Percentiles rank a stretch among this genome's conserved stretches.
Evolutionary conservation across 2,888 invertebrate species (phyloP).

Genomic region (Lingula anatina): DNA sequence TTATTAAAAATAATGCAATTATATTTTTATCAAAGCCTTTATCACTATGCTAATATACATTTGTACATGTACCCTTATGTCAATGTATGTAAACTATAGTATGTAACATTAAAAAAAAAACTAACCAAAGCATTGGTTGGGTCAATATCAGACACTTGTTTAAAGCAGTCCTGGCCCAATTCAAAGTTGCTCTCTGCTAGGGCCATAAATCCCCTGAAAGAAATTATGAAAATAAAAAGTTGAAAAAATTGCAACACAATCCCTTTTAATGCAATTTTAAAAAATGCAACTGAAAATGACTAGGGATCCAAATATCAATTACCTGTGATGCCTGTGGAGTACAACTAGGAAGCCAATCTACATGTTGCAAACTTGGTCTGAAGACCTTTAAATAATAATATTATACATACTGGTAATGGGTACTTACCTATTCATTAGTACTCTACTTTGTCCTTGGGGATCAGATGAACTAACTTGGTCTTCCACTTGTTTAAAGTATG

Average conservation of each 20-base stretch:
- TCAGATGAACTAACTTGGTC: conserved; percentile 61
- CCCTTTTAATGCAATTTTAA: neutral
- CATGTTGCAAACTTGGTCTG: too few relatives aligned
- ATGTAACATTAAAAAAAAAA: too few relatives aligned
- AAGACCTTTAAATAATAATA: neutral
- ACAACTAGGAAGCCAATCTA: too few relatives aligned
- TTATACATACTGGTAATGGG: neutral
- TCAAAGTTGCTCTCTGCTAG: conserved; percentile 81
- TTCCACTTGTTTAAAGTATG: conserved; percentile 62
- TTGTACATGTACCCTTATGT: too few relatives aligned
- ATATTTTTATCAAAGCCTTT: too few relatives aligned
- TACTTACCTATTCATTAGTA: conserved; percentile 31
- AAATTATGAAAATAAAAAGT: neutral
- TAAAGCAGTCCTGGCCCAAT: conserved; percentile 77
- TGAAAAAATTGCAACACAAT: neutral
- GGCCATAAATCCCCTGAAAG: conserved; percentile 65
- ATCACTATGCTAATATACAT: too few relatives aligned
- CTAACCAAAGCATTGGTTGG: conserved; percentile 78
- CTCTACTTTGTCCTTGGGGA: conserved; percentile 14
- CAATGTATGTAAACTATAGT: too few relatives aligned
- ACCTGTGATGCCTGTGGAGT: too few relatives aligned
- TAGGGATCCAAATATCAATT: too few relatives aligned
- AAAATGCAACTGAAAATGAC: too few relatives aligned
- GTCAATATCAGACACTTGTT: conserved; percentile 72
- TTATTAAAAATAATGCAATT: too few relatives aligned